A percentile compares a stretch with the other conserved stretches of the same genome.
Evolutionary conservation across 2,113 vertebrate species (phyloP).

Genomic region (Vulpes lagopus): DNA sequence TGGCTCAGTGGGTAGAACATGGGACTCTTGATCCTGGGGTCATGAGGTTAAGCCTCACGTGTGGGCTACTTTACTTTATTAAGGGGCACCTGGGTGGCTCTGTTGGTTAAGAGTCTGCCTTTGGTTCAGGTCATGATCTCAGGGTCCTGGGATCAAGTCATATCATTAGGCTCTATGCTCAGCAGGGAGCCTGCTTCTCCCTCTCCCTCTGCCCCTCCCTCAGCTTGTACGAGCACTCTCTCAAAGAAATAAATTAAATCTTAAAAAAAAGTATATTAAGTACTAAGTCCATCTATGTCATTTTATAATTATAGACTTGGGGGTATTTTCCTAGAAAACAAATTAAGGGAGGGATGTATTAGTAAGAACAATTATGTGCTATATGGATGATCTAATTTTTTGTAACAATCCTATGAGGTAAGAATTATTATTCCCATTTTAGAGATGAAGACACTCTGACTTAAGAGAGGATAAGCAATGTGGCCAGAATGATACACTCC

Average conservation of each 20-base stretch:
- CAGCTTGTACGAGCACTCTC: no score
- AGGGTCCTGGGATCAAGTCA: no score
- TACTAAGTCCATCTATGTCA: not conserved
- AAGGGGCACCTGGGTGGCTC: no score
- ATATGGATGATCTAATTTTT: not conserved
- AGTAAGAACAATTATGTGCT: slow-evolving; percentile 8
- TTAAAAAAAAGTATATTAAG: not conserved
- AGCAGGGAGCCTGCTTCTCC: no score
- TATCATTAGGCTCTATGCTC: no score
- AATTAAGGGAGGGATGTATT: not conserved
- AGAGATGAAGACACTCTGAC: not conserved
- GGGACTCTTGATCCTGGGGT: not conserved
- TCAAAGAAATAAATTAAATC: no score
- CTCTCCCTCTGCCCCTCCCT: no score
- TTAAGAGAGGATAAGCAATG: not conserved
- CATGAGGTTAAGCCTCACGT: not conserved
- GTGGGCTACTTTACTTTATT: not conserved
- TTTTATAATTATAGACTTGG: slow-evolving; percentile 12
- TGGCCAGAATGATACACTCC: not conserved
- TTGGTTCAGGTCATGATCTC: no score
- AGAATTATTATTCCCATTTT: slow-evolving; percentile 17
- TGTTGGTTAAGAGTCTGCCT: no score
- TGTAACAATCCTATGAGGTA: not conserved
- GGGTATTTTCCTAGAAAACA: slow-evolving; percentile 54
- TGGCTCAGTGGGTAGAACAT: not conserved